phyloP scores from a whole-genome alignment of 2,113 vertebrate species.

The Anarhynchus alexandrinus region DNA sequence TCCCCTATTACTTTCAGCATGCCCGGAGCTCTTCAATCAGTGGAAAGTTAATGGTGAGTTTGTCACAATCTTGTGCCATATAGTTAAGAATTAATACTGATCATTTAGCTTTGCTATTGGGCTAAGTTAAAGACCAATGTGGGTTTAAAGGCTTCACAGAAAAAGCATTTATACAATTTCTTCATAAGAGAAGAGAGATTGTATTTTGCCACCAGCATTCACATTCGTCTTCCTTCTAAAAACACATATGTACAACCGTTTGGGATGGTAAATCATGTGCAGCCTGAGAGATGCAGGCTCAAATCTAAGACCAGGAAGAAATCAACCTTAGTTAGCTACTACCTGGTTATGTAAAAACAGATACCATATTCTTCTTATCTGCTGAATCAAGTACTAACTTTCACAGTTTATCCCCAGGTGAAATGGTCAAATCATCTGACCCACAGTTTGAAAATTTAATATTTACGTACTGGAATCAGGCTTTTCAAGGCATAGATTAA shows the following conservation, averaged over 20 bases:
- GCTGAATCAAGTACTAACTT: not conserved
- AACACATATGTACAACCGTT: accelerated
- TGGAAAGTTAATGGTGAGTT: not conserved
- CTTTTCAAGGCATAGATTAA: not conserved
- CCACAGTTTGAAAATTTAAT: not conserved
- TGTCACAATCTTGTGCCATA: not conserved
- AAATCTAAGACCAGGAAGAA: not conserved
- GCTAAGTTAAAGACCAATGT: not conserved
- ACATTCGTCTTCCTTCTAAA: not conserved
- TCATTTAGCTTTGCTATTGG: not conserved
- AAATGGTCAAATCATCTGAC: conserved; percentile 1
- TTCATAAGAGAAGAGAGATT: not conserved
- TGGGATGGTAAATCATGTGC: not conserved
- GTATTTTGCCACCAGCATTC: not conserved
- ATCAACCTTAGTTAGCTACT: not conserved
- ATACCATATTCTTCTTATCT: not conserved
- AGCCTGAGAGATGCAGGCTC: not conserved
- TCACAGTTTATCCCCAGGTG: not conserved
- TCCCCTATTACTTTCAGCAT: not conserved
- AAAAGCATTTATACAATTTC: not conserved
- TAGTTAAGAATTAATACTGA: not conserved
- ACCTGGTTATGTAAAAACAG: not conserved
- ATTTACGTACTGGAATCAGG: not conserved
- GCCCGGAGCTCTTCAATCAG: not conserved
- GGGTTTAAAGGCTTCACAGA: not conserved